These are phyloP conservation scores for Erpobdella octoculata DNA, from an alignment of 2,888 invertebrate species.

Conservation along the genomic window DNA sequence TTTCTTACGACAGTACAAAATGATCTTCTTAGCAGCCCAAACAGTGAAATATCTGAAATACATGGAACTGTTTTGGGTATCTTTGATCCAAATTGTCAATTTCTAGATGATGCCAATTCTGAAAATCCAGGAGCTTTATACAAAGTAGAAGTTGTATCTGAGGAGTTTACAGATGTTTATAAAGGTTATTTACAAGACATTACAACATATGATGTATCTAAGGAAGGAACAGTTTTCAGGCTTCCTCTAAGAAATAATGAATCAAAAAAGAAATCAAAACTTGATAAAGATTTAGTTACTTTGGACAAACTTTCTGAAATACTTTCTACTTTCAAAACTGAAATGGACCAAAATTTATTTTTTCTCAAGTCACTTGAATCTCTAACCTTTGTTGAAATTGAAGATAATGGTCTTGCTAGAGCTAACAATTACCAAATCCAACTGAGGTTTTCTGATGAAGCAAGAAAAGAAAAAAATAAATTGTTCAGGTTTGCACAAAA, in stretches of 20 bases:
- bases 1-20: constrained; percentile 29
- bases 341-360: constrained; percentile 33
- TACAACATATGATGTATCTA: constrained; percentile 23
- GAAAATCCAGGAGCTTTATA: constrained; percentile 36
- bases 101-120: constrained; percentile 38
- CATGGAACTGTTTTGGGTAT: constrained; percentile 41
- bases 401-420: too few relatives aligned
- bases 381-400: neutral
- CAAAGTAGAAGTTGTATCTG: constrained; percentile 29
- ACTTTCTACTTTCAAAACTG: constrained; percentile 38
- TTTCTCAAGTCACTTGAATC: constrained; percentile 25
- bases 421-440: neutral
- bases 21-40: neutral
- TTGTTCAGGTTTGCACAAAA: constrained; percentile 4
- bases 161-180: constrained; percentile 37
- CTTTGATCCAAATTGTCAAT: constrained; percentile 43
- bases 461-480: neutral
- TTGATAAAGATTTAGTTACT: constrained; percentile 35
- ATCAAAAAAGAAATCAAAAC: constrained; percentile 38
- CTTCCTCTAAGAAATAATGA: constrained; percentile 41
- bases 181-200: constrained; percentile 39
- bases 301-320: constrained; percentile 34
- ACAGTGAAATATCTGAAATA: constrained; percentile 33
- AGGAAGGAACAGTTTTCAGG: constrained; percentile 42
- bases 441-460: neutral